Evolutionary conservation across 2,888 invertebrate species (phyloP).

Genomic region (Netelia inedita): DNA sequence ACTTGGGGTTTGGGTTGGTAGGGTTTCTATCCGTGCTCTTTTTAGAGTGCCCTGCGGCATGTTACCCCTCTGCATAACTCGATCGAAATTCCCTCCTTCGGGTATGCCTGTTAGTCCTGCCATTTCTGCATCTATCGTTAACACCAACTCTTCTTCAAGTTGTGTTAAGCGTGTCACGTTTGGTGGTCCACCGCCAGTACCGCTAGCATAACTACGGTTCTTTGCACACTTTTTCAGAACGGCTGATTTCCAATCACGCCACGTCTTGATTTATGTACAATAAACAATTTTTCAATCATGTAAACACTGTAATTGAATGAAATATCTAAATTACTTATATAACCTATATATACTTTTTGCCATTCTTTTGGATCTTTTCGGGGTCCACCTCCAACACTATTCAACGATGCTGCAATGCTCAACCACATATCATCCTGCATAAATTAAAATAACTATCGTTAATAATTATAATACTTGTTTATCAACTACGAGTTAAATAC

Average conservation of each 20-base stretch:
- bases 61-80: neutral
- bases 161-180: neutral
- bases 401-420: neutral
- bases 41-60: neutral
- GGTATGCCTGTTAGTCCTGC: constrained; percentile 15
- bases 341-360: constrained; percentile 17
- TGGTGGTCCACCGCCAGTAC: constrained; percentile 16
- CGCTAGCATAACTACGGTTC: neutral
- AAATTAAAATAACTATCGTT: constrained; percentile 5
- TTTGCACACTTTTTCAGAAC: constrained; percentile 9
- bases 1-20: constrained; percentile 1
- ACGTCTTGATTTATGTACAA: constrained; percentile 12
- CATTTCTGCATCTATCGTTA: neutral
- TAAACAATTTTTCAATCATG: neutral
- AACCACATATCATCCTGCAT: constrained; percentile 27
- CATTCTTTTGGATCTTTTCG: constrained; percentile 17
- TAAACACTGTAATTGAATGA: constrained; percentile 4
- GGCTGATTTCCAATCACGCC: constrained; percentile 4
- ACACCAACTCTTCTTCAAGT: neutral
- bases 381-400: constrained; percentile 19
- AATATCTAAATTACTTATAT: constrained; percentile 1
- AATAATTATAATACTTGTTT: neutral
- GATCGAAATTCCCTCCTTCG: neutral
- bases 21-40: neutral
- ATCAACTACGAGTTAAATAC: too few species aligned